Percentiles rank a stretch among this genome's conserved stretches.
phyloP scores from a whole-genome alignment of 2,888 invertebrate species.

The Aporophyla lueneburgensis region DNA sequence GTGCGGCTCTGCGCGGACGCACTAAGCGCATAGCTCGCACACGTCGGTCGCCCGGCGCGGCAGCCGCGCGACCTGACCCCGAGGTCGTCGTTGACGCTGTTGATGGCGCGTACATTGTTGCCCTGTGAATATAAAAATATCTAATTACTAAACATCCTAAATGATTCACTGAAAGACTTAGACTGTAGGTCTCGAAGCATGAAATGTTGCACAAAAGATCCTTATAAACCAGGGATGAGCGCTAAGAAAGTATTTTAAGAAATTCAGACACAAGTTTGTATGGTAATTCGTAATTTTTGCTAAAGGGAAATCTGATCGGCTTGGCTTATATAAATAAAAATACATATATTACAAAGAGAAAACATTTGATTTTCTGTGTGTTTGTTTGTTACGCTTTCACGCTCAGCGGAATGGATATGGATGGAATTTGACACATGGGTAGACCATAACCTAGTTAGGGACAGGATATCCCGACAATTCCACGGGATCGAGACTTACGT shows the following conservation, averaged over 20 bases:
- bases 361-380: too few species aligned
- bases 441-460: too few species aligned
- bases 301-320: background rate
- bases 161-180: too few species aligned
- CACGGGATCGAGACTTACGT: too few species aligned
- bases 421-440: too few species aligned
- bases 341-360: too few species aligned
- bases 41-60: conserved; percentile 78
- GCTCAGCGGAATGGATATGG: too few species aligned
- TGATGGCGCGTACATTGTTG: conserved; percentile 83
- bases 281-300: background rate
- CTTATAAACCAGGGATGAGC: background rate
- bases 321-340: background rate
- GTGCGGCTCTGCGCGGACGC: conserved; percentile 86
- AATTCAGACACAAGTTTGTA: background rate
- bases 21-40: conserved; percentile 85
- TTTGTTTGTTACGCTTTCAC: too few species aligned
- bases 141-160: background rate
- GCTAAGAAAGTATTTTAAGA: background rate
- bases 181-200: background rate
- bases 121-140: conserved; percentile 63
- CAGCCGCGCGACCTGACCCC: conserved; percentile 79
- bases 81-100: conserved; percentile 85
- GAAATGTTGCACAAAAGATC: background rate
- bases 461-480: too few species aligned